These are phyloP conservation scores for Myotis pilosus DNA, from an alignment of 2,797 vertebrate genomes.

Conservation along the genomic window DNA sequence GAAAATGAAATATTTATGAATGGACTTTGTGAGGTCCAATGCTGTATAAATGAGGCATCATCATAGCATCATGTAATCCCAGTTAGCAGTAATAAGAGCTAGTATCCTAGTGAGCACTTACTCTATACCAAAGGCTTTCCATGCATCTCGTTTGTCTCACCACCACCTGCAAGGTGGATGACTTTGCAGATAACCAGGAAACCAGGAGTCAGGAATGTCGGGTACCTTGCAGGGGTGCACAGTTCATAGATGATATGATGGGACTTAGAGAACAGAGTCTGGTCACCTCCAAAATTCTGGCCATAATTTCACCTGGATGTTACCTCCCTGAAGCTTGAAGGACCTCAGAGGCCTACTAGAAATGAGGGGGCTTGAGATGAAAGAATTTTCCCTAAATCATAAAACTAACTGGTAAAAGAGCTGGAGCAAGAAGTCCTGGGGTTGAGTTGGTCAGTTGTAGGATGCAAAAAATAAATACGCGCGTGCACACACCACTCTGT, in stretches of 20 bases:
- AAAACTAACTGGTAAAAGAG: background rate
- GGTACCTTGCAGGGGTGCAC: background rate
- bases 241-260: background rate
- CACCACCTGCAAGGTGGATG: background rate
- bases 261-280: background rate
- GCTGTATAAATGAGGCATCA: background rate
- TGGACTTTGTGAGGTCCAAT: background rate
- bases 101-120: background rate
- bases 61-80: background rate
- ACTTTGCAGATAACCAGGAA: background rate
- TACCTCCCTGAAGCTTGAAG: background rate
- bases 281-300: background rate
- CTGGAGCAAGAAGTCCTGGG: background rate
- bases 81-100: background rate
- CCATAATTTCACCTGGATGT: background rate
- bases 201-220: background rate
- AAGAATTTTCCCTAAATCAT: background rate
- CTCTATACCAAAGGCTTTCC: background rate
- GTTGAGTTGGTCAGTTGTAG: background rate
- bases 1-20: background rate
- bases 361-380: background rate
- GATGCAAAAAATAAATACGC: background rate
- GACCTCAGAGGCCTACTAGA: background rate
- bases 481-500: fast-evolving
- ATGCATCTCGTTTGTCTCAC: background rate